These are phyloP conservation scores for Sussaba pulchella DNA, from an alignment of 2,888 invertebrate species.

Conservation along the genomic window DNA sequence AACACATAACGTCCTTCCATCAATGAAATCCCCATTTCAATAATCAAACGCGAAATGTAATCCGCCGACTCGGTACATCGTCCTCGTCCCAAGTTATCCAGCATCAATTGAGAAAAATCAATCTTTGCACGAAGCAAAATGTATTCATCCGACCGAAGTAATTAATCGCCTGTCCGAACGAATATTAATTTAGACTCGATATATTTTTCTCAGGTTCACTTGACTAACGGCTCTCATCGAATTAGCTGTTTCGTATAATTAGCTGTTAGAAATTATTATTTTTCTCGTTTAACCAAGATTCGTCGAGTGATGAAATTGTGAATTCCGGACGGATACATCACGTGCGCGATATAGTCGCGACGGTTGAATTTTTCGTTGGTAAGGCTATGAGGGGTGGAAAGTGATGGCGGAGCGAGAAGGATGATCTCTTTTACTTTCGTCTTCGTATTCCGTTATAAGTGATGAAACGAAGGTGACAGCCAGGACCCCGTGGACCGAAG, in stretches of 20 bases:
- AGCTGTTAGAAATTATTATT: not conserved
- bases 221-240: not conserved
- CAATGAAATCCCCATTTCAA: too few relatives aligned
- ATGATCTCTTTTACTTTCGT: not conserved
- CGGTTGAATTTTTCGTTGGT: conserved; percentile 44
- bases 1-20: too few relatives aligned
- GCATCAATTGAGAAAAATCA: too few relatives aligned
- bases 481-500: conserved; percentile 12
- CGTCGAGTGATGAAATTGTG: not conserved
- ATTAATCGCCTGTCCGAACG: too few relatives aligned
- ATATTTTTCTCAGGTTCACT: not conserved
- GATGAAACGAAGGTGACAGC: conserved; percentile 57
- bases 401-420: not conserved
- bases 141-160: not conserved
- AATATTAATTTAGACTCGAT: not conserved
- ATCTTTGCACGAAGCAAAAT: too few relatives aligned
- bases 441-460: conserved; percentile 17
- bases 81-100: too few relatives aligned
- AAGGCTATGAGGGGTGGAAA: conserved; percentile 5
- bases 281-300: not conserved
- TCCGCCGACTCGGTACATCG: too few relatives aligned
- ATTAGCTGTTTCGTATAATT: too few relatives aligned
- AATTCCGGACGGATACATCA: not conserved
- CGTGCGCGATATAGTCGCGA: conserved; percentile 23
- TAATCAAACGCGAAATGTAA: too few relatives aligned